Evolutionary conservation across 2,888 invertebrate species (phyloP).

Genomic region (Eupithecia vulgata): DNA sequence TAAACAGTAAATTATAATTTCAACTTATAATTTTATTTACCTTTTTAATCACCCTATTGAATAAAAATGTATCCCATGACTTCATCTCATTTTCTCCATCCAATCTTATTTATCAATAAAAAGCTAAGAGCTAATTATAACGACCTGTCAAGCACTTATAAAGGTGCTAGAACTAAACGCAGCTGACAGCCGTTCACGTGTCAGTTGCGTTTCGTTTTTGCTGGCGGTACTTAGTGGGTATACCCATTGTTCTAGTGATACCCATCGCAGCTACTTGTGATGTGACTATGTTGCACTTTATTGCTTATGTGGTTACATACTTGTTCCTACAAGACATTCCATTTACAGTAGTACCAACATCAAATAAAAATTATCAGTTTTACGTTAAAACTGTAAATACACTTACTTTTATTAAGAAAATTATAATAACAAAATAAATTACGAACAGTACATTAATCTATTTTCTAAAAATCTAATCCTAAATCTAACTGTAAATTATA

Average conservation of each 20-base stretch:
- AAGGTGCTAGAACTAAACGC: conserved; percentile 33
- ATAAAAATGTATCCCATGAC: neutral
- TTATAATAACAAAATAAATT: no score
- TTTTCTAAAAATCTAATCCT: no score
- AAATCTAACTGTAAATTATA: no score
- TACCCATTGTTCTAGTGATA: conserved; percentile 39
- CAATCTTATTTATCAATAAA: conserved; percentile 23
- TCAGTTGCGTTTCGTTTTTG: conserved; percentile 38
- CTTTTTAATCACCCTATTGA: neutral
- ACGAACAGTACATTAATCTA: no score
- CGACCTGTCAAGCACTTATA: conserved; percentile 26
- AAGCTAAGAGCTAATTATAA: conserved; percentile 28
- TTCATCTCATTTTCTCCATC: conserved; percentile 4
- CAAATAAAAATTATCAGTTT: no score
- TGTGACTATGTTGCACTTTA: conserved; percentile 22
- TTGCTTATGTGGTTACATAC: conserved; percentile 15
- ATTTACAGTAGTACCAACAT: neutral
- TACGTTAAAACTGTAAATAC: no score
- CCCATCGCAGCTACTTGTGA: conserved; percentile 25
- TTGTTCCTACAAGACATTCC: neutral
- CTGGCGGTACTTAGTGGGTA: conserved; percentile 31
- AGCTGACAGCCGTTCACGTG: conserved; percentile 35
- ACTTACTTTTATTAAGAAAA: no score
- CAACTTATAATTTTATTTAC: neutral
- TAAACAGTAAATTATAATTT: neutral